These are phyloP conservation scores for Harpagus bidentatus DNA, from an alignment of 2,113 vertebrate genomes.

Conservation along the genomic window DNA sequence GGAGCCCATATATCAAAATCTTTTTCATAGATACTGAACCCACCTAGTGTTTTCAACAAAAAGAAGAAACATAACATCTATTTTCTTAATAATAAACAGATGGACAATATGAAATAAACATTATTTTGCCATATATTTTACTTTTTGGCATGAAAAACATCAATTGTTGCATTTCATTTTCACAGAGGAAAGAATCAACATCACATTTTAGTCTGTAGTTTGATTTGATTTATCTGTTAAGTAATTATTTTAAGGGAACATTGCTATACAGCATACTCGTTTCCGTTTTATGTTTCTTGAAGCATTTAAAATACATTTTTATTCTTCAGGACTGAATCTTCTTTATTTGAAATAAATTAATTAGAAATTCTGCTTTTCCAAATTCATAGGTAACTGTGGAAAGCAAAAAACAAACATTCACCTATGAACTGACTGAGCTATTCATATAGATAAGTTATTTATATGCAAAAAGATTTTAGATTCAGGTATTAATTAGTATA, in stretches of 20 bases:
- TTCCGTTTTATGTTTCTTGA: not conserved
- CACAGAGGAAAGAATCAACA: not conserved
- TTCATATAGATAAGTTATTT: not conserved
- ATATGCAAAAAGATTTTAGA: not conserved
- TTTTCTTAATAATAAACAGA: not conserved
- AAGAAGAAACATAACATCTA: not conserved
- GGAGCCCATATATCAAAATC: not conserved
- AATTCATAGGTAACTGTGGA: not conserved
- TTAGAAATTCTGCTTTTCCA: not conserved
- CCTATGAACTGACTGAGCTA: not conserved
- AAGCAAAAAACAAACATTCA: not conserved
- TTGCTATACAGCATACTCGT: not conserved
- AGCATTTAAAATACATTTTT: not conserved
- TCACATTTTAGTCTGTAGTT: not conserved
- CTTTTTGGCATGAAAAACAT: not conserved
- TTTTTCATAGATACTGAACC: not conserved
- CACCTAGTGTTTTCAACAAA: not conserved
- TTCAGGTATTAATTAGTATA: not conserved
- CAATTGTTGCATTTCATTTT: not conserved
- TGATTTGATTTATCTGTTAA: not conserved
- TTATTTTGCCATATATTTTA: not conserved
- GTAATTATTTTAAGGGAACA: not conserved
- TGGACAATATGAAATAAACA: not conserved
- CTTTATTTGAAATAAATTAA: not conserved
- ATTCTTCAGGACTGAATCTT: not conserved